Conservation (phyloP, 2,113 vertebrate species). For the Erythrolamprus reginae region DNA sequence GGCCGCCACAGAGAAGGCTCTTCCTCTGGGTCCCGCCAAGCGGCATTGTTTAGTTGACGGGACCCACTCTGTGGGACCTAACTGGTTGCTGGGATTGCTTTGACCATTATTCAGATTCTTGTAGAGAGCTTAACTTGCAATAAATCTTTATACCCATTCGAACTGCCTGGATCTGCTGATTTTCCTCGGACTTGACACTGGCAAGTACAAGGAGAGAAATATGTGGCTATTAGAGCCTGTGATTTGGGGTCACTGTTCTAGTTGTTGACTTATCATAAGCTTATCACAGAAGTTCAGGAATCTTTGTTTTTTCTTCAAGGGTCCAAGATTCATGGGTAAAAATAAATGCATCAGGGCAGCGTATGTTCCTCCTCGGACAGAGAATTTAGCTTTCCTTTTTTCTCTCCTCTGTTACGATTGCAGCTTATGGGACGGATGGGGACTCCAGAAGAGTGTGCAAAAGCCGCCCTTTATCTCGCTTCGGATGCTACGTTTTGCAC, state of each 20-base stretch:
- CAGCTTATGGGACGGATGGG: slow-evolving; percentile 82
- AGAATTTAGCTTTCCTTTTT: neutral
- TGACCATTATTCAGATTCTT: no score
- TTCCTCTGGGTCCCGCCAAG: no score
- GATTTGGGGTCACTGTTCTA: neutral
- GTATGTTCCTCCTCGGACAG: no score
- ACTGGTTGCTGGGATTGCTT: no score
- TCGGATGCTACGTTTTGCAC: slow-evolving; percentile 79
- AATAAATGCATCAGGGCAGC: no score
- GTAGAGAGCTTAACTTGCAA: no score
- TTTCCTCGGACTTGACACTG: neutral
- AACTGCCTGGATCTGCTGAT: no score
- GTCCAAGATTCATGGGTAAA: no score
- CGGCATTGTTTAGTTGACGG: no score
- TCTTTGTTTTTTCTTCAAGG: neutral
- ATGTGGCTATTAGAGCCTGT: neutral
- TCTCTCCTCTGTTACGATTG: slow-evolving; percentile 1
- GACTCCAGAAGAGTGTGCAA: slow-evolving; percentile 71
- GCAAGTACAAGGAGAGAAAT: neutral
- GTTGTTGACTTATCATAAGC: neutral
- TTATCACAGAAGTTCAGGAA: neutral
- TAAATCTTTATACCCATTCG: no score
- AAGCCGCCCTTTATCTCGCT: slow-evolving; percentile 73
- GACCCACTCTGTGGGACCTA: no score
- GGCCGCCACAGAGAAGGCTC: no score